These are phyloP conservation scores for Lynx canadensis DNA, from an alignment of 2,113 vertebrate genomes.

Conservation along the genomic window DNA sequence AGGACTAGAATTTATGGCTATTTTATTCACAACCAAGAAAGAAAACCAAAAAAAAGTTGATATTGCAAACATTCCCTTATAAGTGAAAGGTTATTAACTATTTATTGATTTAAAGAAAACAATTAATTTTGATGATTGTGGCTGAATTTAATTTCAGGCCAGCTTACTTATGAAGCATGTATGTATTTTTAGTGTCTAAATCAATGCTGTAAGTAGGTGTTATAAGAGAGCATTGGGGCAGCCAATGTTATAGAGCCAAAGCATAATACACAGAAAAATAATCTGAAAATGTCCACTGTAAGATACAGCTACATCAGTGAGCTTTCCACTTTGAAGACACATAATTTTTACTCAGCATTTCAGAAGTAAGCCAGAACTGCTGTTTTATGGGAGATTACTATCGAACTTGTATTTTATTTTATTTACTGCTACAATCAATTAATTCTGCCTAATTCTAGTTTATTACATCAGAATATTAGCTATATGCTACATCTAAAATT, in stretches of 20 bases:
- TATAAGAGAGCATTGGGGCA: not conserved
- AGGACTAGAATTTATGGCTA: not conserved
- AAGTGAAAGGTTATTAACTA: not conserved
- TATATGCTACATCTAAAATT: not conserved
- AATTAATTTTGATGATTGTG: not conserved
- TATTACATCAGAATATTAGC: not conserved
- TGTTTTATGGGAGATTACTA: not conserved
- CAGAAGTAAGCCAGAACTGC: not conserved
- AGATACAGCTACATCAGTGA: not conserved
- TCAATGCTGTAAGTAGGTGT: not conserved
- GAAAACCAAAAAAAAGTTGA: not conserved
- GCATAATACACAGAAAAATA: not conserved
- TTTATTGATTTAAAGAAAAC: not conserved
- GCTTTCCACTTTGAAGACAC: not conserved
- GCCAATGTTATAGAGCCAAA: not conserved
- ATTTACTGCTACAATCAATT: not conserved
- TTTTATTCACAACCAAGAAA: not conserved
- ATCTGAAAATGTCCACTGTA: not conserved
- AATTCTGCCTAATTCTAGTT: not conserved
- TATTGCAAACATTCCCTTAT: not conserved
- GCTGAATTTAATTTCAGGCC: not conserved
- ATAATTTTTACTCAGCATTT: not conserved
- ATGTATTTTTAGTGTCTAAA: not conserved
- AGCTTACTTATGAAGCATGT: not conserved
- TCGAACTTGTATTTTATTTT: not conserved